Base-by-base conservation (phyloP, 2,797 vertebrate genomes). In the Hippopotamyrus pictus region DNA sequence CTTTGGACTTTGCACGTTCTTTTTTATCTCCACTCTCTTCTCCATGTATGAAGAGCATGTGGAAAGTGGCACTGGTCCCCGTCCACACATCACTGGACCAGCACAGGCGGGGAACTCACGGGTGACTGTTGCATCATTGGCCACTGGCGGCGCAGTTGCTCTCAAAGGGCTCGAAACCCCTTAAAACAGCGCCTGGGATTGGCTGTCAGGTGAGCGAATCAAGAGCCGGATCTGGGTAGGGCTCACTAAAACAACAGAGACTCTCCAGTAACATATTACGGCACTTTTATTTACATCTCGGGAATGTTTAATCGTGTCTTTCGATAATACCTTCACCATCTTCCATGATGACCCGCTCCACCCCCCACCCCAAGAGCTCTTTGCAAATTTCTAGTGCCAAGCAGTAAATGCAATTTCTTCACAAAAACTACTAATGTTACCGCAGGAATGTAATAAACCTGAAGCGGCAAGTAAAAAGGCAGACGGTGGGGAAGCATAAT, bases 361-460 rank as follows among this genome's bases (percentile, higher is more conserved):
- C 37, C 37, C 37, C 73, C 37, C 33, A n/a, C 41, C 37, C 33
- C 2, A 46, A 8, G 19, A 44, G 76, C 76, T 46, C 41, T 82
- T 82, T 82, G 41, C 33, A 46, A 17, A 82, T 46, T 82, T 19
- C 6, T 14, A 8, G 41, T 8, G 41, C 41, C 76, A n/a, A 44
- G 48, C 46, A 25, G 82, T 50, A 57, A 87, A 87, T 37, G 51
- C 85, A 57, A 41, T 87, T 59, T 87, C 53, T 87, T 57, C 85
- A 59, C 25, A 87, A 57, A 37, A 54, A 87, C 85, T 87, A 41
- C 50, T 57, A 87, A 57, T 87, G 85, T 41, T 87, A 41, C 82
- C n/a, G 46, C 53, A 19, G 53, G 53, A 87, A 87, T 87, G 85
- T 59, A 57, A 53, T 57, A 54, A 54, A 59, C 85, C 51, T 59